Conservation (phyloP, 2,113 vertebrate species). For the Melanostigma gelatinosum region DNA sequence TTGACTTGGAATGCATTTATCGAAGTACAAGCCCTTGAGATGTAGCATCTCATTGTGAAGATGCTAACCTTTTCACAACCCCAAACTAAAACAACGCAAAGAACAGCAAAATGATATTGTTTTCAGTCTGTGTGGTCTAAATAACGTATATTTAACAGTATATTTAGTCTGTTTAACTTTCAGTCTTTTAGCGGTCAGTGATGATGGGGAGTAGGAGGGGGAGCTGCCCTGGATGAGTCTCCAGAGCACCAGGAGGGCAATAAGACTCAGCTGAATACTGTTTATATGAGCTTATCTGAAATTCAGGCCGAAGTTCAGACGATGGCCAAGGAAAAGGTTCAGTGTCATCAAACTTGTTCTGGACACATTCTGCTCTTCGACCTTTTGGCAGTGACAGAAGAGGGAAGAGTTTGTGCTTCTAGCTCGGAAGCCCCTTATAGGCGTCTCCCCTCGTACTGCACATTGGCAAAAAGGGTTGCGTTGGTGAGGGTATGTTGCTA, state of each 20-base stretch:
- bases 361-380: conserved; percentile 31
- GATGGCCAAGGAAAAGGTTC: conserved; percentile 50
- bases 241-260: conserved; percentile 11
- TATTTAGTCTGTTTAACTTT: neutral
- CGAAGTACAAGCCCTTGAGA: no score
- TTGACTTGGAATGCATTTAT: no score
- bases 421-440: neutral
- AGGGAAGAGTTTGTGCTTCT: neutral
- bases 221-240: conserved; percentile 13
- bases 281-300: conserved; percentile 46
- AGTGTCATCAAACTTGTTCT: conserved; percentile 24
- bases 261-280: conserved; percentile 44
- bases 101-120: neutral
- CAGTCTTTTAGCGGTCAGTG: conserved; percentile 3
- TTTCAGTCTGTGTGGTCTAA: neutral
- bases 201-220: neutral
- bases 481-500: neutral
- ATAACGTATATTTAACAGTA: neutral
- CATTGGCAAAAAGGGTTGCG: neutral
- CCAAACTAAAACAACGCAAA: neutral
- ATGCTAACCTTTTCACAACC: neutral
- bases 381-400: conserved; percentile 35
- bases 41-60: neutral
- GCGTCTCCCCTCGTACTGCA: neutral
- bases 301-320: conserved; percentile 45